Percentiles rank a stretch among this genome's conserved stretches.
Evolutionary conservation across 92 coral and sea anemone species (phyloP).

Genomic region (Hydrozoanthus gracilis): DNA sequence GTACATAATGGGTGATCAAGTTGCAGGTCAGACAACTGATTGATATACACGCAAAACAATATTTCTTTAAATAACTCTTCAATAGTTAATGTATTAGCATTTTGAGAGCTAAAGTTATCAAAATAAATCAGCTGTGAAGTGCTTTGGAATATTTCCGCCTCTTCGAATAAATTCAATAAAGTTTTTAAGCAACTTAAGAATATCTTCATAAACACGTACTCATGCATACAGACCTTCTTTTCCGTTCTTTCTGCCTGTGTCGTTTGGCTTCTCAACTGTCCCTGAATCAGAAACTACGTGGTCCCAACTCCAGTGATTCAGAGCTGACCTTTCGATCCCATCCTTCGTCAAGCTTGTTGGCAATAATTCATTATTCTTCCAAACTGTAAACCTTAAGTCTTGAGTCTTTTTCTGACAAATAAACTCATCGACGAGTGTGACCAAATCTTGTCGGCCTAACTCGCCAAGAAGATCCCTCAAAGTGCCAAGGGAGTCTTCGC

Average conservation of each 20-base stretch:
- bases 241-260: background rate
- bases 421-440: background rate
- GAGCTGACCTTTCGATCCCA: background rate
- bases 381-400: background rate
- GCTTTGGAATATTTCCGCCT: too few species aligned
- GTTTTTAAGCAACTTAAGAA: too few species aligned
- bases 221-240: too few species aligned
- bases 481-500: background rate
- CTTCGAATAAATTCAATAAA: too few species aligned
- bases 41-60: too few species aligned
- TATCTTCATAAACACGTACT: too few species aligned
- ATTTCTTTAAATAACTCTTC: too few species aligned
- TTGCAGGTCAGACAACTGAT: too few species aligned
- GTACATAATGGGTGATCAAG: too few species aligned
- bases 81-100: too few species aligned
- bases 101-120: too few species aligned
- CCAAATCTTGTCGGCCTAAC: background rate
- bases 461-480: background rate
- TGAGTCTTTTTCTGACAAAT: background rate
- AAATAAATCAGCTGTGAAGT: too few species aligned
- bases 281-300: background rate
- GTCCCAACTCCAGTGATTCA: background rate
- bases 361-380: slow-evolving; percentile 7
- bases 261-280: background rate
- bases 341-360: background rate